Evolutionary conservation across 2,888 invertebrate species (phyloP), one percentile per base, ranked within the genome.

Genomic region (Drosophila pseudotakahashii): DNA sequence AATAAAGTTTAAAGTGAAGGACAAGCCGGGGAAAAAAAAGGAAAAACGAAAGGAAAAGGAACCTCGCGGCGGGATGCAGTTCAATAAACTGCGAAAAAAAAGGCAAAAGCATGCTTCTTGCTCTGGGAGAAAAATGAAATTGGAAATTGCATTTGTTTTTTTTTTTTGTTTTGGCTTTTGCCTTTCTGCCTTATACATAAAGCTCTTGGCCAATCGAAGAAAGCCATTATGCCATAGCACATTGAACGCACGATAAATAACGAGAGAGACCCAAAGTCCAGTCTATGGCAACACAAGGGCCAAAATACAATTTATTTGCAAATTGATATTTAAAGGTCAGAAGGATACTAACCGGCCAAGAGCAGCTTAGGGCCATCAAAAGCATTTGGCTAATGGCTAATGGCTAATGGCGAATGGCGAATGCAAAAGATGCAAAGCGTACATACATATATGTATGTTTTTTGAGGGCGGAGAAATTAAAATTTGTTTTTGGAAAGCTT

Each of bases 321-420:
- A 85, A 86, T 88, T 86, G 81, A 83, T 88, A 85, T 86, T 85
- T 77, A 86, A 82, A 88, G 84, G 88, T 85, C 88, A 80, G 61
- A 41, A 9, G 58, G 54, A 58, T 58, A 39, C 54, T 41, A 42
- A 32, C 48, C 41, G 39, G 57, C 37, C 64, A 55, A 48, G 76
- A 60, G 60, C 52, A 50, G 59, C 44, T 37, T 54, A 57, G 60
- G 62, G 30, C 53, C 60, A 60, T 39, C 36, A 57, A 52, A 53
- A 55, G 67, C 63, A 44, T 16, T 48, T 48, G 48, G 69, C 78
- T 78, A 76, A 79, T 48, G 48, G 69, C 78, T 78, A 78, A 79
- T 82, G n/a, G n/a, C n/a, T n/a, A n/a, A n/a, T 48, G 48, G 69
- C 78, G 76, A 76, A 79, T 48, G 69, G 78, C 69, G 10, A 77